phyloP scores from a whole-genome alignment of 2,797 vertebrate species.

The Neostethus bicornis region DNA sequence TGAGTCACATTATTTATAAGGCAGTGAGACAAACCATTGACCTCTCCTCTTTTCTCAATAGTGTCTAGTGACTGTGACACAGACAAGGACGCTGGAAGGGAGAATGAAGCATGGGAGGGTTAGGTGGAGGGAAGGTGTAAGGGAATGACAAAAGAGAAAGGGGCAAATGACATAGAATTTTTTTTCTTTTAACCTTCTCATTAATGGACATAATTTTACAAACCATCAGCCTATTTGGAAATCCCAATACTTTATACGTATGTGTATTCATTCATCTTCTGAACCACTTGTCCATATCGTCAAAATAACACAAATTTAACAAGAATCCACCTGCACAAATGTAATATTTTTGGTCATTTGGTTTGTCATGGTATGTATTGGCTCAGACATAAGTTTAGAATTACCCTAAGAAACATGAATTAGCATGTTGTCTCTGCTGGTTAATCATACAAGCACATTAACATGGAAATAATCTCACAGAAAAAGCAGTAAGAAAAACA shows the following conservation, averaged over 20 bases:
- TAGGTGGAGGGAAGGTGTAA: neutral
- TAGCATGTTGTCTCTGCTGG: slow-evolving; percentile 29
- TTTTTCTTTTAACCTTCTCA: slow-evolving; percentile 34
- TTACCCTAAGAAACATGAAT: slow-evolving; percentile 36
- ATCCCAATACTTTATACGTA: too few species aligned
- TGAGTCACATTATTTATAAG: slow-evolving; percentile 77
- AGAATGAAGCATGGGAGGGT: slow-evolving; percentile 40
- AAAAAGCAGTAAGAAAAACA: slow-evolving; percentile 11
- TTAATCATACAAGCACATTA: slow-evolving; percentile 15
- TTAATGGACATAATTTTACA: neutral
- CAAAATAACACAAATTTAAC: too few species aligned
- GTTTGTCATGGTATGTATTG: too few species aligned
- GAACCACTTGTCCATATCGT: too few species aligned
- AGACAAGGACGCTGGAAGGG: slow-evolving; percentile 64
- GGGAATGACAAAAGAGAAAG: slow-evolving; percentile 11
- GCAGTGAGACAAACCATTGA: slow-evolving; percentile 75
- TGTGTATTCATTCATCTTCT: too few species aligned
- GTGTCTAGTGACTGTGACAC: slow-evolving; percentile 63
- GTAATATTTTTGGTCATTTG: too few species aligned
- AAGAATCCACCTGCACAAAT: too few species aligned
- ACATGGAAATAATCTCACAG: slow-evolving; percentile 1
- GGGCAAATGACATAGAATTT: slow-evolving; percentile 20
- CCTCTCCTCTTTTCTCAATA: slow-evolving; percentile 63
- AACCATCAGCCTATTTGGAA: too few species aligned
- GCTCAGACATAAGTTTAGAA: too few species aligned